phyloP scores from a whole-genome alignment of 2,797 vertebrate genomes.

The Karalla daura region DNA sequence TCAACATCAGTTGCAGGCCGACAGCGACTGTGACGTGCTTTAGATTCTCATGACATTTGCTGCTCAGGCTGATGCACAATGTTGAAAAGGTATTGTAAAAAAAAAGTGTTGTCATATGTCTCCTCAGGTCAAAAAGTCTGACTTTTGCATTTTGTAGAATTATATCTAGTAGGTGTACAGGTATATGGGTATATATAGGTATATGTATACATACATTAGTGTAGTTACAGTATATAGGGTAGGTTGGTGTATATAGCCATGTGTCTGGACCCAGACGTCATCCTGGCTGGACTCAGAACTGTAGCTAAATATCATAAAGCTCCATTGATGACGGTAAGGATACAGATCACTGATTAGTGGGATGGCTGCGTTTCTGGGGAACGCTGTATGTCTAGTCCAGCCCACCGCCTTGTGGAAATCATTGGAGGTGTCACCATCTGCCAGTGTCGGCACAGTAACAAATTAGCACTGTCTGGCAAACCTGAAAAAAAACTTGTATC shows the following conservation, averaged over 20 bases:
- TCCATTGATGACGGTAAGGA: no score
- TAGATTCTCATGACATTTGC: conserved; percentile 6
- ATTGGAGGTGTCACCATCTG: conserved; percentile 3
- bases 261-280: no score
- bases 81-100: conserved; percentile 32
- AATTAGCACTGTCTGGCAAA: no score
- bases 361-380: not conserved
- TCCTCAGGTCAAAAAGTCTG: not conserved
- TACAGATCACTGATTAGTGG: not conserved
- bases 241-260: no score
- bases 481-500: not conserved
- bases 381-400: not conserved
- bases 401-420: not conserved
- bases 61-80: not conserved
- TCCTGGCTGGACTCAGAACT: no score
- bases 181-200: no score
- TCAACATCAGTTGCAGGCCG: conserved; percentile 32
- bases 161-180: not conserved
- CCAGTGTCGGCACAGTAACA: not conserved
- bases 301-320: no score
- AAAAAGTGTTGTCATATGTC: not conserved
- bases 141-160: not conserved
- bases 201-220: no score
- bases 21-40: conserved; percentile 30
- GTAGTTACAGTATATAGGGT: no score